Conservation (phyloP, 1,140 invertebrate species). For the Paramacrobiotus metropolitanus region DNA sequence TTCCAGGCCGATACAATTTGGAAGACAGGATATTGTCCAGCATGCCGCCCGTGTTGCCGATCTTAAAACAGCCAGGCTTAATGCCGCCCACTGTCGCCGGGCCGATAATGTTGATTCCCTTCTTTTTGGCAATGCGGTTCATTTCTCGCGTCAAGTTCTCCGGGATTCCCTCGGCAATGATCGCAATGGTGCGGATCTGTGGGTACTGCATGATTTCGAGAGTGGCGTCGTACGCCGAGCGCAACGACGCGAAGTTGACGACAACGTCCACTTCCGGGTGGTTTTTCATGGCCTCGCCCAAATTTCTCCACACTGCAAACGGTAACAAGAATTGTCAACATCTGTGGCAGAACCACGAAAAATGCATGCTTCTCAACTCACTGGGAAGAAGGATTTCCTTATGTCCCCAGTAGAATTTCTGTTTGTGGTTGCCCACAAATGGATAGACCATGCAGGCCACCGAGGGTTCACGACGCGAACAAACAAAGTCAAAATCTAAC, state of each 20-base stretch:
- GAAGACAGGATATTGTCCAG: slow-evolving; percentile 96
- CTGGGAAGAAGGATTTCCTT: slow-evolving; percentile 76
- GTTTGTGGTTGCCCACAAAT: slow-evolving; percentile 93
- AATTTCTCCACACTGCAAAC: slow-evolving; percentile 70
- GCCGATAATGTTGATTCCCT: slow-evolving; percentile 64
- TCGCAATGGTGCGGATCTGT: slow-evolving; percentile 82
- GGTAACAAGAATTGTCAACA: too few relatives aligned
- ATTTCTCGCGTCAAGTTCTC: slow-evolving; percentile 92
- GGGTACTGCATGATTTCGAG: slow-evolving; percentile 73
- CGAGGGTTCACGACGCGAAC: slow-evolving; percentile 49
- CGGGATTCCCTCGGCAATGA: slow-evolving; percentile 96
- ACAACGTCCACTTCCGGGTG: slow-evolving; percentile 85
- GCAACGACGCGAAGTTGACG: slow-evolving; percentile 92
- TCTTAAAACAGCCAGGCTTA: slow-evolving; percentile 97
- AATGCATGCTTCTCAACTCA: too few relatives aligned
- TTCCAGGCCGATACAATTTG: slow-evolving; percentile 78
- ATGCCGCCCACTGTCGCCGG: slow-evolving; percentile 90
- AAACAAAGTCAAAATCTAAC: slow-evolving; percentile 98
- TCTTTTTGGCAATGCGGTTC: slow-evolving; percentile 57
- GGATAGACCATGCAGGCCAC: slow-evolving; percentile 93
- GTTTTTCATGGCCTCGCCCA: slow-evolving; percentile 83
- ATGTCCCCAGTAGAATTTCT: slow-evolving; percentile 99
- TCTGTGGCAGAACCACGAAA: too few relatives aligned
- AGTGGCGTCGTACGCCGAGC: slow-evolving; percentile 91
- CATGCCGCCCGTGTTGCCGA: slow-evolving; percentile 98